Evolutionary conservation across 2,113 vertebrate genomes (phyloP).

Genomic region (Microtus pennsylvanicus): DNA sequence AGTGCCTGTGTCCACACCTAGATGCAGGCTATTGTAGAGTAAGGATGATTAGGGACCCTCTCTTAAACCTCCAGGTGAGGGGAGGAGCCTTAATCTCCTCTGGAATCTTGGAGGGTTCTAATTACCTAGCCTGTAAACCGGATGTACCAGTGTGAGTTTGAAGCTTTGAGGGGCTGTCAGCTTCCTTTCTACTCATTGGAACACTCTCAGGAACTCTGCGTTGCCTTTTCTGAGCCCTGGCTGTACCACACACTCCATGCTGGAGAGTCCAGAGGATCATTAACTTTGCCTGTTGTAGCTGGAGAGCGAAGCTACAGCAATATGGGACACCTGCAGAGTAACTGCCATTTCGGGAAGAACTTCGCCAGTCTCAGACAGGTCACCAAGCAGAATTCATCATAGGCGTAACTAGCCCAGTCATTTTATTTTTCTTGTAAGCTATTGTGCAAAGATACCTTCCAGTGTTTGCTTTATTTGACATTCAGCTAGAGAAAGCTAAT

Average conservation of each 20-base stretch:
- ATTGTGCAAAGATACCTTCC: neutral
- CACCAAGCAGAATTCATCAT: neutral
- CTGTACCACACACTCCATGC: neutral
- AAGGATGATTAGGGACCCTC: neutral
- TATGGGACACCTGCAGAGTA: neutral
- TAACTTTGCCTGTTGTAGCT: neutral
- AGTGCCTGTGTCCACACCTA: neutral
- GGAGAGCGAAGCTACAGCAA: neutral
- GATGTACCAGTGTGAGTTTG: neutral
- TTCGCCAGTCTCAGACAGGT: neutral
- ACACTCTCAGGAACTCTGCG: neutral
- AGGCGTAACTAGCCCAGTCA: neutral
- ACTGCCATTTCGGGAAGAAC: neutral
- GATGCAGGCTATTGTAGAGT: neutral
- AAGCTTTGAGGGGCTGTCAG: neutral
- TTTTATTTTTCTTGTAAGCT: neutral
- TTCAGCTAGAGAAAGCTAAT: conserved; percentile 11
- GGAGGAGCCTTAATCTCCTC: neutral
- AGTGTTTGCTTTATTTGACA: neutral
- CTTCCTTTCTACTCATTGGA: conserved; percentile 28
- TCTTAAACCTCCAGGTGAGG: neutral
- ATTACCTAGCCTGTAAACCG: neutral
- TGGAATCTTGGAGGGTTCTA: neutral
- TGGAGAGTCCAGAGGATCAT: neutral
- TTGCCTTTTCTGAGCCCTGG: neutral